Conservation (phyloP, 2,797 vertebrate species). For the Tolypeutes matacus region DNA sequence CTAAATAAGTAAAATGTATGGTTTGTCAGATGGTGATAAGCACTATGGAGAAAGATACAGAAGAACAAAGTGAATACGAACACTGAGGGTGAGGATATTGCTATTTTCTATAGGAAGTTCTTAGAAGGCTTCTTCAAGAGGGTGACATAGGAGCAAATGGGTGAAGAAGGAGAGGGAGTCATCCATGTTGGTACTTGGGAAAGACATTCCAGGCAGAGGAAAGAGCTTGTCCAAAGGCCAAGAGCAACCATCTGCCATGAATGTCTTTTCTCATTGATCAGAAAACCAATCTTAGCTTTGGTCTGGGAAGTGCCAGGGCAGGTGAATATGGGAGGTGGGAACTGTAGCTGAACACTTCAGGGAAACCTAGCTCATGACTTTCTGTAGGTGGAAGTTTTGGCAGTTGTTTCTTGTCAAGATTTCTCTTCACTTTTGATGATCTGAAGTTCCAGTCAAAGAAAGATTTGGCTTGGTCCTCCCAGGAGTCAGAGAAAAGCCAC, state of each 20-base stretch:
- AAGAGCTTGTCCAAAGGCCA: neutral
- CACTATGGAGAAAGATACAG: neutral
- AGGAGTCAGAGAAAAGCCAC: neutral
- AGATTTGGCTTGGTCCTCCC: neutral
- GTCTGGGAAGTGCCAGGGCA: neutral
- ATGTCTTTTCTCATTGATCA: neutral
- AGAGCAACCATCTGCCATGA: neutral
- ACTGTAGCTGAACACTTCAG: neutral
- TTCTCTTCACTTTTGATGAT: constrained; percentile 12
- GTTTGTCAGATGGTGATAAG: neutral
- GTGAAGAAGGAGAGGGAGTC: neutral
- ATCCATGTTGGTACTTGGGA: neutral
- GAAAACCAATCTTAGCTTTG: neutral
- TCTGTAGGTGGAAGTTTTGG: neutral
- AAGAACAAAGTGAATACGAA: neutral
- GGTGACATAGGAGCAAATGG: neutral
- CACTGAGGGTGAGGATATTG: neutral
- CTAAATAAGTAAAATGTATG: neutral
- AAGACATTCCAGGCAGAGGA: neutral
- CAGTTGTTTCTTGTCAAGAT: neutral
- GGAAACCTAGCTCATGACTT: neutral
- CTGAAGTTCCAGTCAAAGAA: neutral
- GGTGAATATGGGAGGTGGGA: neutral
- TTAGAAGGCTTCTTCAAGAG: neutral
- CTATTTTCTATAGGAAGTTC: neutral